A percentile compares a stretch with the other conserved stretches of the same genome.
Evolutionary conservation across 2,888 invertebrate genomes (phyloP).

Genomic region (Opisthograptis luteolata): DNA sequence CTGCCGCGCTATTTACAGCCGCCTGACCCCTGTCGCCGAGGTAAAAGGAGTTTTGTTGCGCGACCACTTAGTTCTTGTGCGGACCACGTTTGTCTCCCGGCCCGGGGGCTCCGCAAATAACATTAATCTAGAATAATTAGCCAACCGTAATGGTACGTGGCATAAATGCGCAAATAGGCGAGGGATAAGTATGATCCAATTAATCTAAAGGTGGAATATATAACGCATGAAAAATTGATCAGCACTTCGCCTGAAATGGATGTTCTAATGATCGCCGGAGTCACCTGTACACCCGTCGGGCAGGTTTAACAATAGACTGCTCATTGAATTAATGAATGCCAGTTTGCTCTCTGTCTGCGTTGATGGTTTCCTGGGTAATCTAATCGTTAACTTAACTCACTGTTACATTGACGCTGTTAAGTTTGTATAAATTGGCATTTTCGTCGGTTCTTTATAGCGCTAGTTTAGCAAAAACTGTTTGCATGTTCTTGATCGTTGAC

Average conservation of each 20-base stretch:
- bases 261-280: conserved; percentile 28
- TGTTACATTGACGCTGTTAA: background rate
- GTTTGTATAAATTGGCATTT: conserved; percentile 3
- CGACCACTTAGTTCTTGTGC: conserved; percentile 60
- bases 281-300: conserved; percentile 27
- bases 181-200: conserved; percentile 22
- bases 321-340: conserved; percentile 25
- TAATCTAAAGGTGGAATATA: conserved; percentile 33
- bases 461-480: too few relatives aligned
- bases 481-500: too few relatives aligned
- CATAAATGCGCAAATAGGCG: conserved; percentile 13
- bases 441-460: too few relatives aligned
- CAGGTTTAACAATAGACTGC: conserved; percentile 22
- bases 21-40: conserved; percentile 69
- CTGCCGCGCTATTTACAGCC: conserved; percentile 73
- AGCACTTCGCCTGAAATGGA: conserved; percentile 29
- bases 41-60: conserved; percentile 55
- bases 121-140: conserved; percentile 43
- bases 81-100: conserved; percentile 49
- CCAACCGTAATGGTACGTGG: conserved; percentile 14
- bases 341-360: conserved; percentile 13
- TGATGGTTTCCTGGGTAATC: conserved; percentile 20
- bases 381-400: conserved; percentile 6
- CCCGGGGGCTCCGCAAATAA: conserved; percentile 25
- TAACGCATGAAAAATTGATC: conserved; percentile 32